These are phyloP conservation scores for Nezara viridula DNA, from an alignment of 2,888 invertebrate genomes.

Conservation along the genomic window DNA sequence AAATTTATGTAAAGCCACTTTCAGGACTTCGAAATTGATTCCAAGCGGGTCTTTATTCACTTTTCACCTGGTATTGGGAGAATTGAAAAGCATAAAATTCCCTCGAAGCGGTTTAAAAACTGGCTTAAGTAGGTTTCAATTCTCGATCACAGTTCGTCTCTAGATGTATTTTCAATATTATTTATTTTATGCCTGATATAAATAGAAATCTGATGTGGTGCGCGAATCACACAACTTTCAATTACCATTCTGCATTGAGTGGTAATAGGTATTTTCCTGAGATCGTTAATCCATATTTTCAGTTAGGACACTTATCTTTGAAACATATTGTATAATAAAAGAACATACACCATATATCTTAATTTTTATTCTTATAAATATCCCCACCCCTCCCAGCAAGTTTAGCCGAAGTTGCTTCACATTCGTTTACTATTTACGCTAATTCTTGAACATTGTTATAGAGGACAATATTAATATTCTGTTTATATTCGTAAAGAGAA, in stretches of 20 bases:
- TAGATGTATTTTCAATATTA: not conserved
- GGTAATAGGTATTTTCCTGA: too few relatives aligned
- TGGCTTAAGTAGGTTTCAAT: not conserved
- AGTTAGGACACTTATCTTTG: too few relatives aligned
- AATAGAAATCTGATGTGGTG: too few relatives aligned
- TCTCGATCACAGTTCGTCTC: not conserved
- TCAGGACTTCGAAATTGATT: conserved; percentile 53
- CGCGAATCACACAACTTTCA: too few relatives aligned
- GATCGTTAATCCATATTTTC: too few relatives aligned
- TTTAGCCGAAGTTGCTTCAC: not conserved
- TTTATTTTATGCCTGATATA: not conserved
- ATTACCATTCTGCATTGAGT: too few relatives aligned
- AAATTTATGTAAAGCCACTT: conserved; percentile 58
- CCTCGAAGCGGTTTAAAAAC: not conserved
- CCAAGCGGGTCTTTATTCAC: conserved; percentile 1
- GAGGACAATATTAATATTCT: conserved; percentile 17
- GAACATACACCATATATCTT: too few relatives aligned
- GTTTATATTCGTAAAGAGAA: conserved; percentile 43
- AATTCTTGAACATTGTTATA: not conserved
- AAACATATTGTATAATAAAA: too few relatives aligned
- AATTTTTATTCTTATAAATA: not conserved
- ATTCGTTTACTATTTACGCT: not conserved
- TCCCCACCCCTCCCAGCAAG: too few relatives aligned
- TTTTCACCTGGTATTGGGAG: conserved; percentile 22
- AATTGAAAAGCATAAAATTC: not conserved